A percentile compares a stretch with the other conserved stretches of the same genome.
phyloP scores from a whole-genome alignment of 37 sponge, comb jelly and placozoan genomes.

The Bolinopsis microptera region DNA sequence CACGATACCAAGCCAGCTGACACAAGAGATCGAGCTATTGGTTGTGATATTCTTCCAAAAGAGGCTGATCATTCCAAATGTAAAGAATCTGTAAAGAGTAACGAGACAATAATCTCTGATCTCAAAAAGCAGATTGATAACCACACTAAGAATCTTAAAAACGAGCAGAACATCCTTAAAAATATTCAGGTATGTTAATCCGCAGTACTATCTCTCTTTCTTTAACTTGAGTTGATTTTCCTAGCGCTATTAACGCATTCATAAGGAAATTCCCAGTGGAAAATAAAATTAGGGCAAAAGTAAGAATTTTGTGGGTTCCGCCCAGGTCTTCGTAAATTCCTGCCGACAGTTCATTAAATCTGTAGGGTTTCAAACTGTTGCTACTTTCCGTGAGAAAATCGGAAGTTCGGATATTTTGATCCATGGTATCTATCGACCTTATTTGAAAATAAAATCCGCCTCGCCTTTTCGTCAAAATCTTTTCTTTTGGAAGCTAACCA shows the following conservation, averaged over 20 bases:
- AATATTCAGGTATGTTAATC: conserved; percentile 34
- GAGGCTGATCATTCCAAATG: conserved; percentile 47
- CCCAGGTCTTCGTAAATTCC: background rate
- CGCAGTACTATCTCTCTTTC: too few relatives aligned
- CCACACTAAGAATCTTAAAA: conserved; percentile 27
- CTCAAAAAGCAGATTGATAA: conserved; percentile 42
- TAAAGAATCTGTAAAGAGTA: background rate
- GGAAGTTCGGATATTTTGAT: background rate
- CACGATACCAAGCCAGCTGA: conserved; percentile 10
- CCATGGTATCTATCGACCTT: too few relatives aligned
- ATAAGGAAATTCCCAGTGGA: background rate
- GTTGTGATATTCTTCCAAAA: conserved; percentile 8
- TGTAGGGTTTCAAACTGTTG: background rate
- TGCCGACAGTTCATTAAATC: background rate
- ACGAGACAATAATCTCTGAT: background rate
- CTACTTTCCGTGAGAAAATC: background rate
- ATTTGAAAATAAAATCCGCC: too few relatives aligned
- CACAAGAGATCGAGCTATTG: background rate
- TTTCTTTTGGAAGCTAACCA: too few relatives aligned
- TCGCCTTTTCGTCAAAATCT: too few relatives aligned
- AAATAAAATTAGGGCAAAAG: background rate
- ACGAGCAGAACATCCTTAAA: conserved; percentile 33
- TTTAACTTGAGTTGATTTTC: too few relatives aligned
- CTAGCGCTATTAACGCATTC: too few relatives aligned
- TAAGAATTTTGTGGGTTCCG: background rate